Evolutionary conservation across 1,140 invertebrate species (phyloP).

Genomic region (Vanessa tameamea): DNA sequence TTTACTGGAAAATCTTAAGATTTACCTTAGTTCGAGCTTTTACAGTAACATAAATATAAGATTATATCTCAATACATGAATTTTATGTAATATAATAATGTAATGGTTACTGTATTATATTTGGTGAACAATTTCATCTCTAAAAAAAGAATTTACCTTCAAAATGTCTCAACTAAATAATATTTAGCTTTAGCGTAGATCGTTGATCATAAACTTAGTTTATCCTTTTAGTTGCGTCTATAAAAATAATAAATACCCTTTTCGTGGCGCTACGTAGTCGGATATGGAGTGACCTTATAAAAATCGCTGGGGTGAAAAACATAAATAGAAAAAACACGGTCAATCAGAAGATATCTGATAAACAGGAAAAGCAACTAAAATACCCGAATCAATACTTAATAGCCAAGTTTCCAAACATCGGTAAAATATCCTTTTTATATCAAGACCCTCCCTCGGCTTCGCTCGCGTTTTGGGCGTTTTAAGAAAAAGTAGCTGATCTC

Average conservation of each 20-base stretch:
- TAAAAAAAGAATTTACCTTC: too few species aligned
- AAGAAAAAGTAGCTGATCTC: too few species aligned
- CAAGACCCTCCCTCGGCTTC: background rate
- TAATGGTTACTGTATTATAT: too few species aligned
- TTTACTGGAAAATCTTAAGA: too few species aligned
- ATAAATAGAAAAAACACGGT: slow-evolving; percentile 3
- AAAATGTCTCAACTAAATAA: background rate
- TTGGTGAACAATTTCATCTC: too few species aligned
- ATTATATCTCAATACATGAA: too few species aligned
- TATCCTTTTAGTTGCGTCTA: background rate
- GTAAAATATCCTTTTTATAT: background rate
- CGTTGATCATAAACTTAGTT: background rate
- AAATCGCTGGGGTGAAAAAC: background rate
- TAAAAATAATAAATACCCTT: background rate
- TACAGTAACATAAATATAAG: too few species aligned
- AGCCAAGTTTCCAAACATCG: background rate
- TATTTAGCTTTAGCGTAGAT: background rate
- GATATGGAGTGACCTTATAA: slow-evolving; percentile 1
- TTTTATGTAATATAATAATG: too few species aligned
- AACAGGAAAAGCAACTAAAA: slow-evolving; percentile 13
- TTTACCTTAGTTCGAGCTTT: too few species aligned
- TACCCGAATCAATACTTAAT: background rate
- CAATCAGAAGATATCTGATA: background rate
- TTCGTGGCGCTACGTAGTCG: background rate
- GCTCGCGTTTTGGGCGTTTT: too few species aligned